A percentile compares a stretch with the other conserved stretches of the same genome.
Conservation (phyloP, 2,888 invertebrate genomes). For the Coenonympha arcania region DNA sequence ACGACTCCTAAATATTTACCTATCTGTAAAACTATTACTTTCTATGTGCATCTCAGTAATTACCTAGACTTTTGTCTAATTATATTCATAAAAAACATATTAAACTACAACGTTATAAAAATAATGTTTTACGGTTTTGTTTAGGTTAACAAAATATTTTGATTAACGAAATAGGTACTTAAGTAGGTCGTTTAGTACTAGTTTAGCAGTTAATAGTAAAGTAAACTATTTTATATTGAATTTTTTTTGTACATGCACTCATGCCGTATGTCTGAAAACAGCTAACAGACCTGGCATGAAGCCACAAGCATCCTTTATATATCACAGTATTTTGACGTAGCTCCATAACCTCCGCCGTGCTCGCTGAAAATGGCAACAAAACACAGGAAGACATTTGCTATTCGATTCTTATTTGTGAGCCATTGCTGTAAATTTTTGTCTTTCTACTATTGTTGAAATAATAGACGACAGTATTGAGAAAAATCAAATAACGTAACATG, state of each 20-base stretch:
- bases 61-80: no score
- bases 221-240: no score
- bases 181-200: not conserved
- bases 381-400: slow-evolving; percentile 7
- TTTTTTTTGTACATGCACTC: not conserved
- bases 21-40: no score
- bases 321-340: slow-evolving; percentile 65
- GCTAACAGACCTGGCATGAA: slow-evolving; percentile 55
- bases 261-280: slow-evolving; percentile 37
- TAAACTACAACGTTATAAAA: no score
- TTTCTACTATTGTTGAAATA: not conserved
- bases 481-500: no score
- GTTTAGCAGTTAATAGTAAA: not conserved
- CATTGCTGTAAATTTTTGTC: not conserved
- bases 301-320: slow-evolving; percentile 61
- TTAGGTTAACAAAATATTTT: no score
- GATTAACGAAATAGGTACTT: no score
- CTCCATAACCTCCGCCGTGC: slow-evolving; percentile 37
- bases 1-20: no score
- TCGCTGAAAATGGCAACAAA: slow-evolving; percentile 39
- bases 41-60: no score
- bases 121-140: no score
- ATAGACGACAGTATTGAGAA: not conserved
- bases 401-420: not conserved
- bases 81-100: no score